phyloP scores from a whole-genome alignment of 2,113 vertebrate species.

The Gymnarchus niloticus region DNA sequence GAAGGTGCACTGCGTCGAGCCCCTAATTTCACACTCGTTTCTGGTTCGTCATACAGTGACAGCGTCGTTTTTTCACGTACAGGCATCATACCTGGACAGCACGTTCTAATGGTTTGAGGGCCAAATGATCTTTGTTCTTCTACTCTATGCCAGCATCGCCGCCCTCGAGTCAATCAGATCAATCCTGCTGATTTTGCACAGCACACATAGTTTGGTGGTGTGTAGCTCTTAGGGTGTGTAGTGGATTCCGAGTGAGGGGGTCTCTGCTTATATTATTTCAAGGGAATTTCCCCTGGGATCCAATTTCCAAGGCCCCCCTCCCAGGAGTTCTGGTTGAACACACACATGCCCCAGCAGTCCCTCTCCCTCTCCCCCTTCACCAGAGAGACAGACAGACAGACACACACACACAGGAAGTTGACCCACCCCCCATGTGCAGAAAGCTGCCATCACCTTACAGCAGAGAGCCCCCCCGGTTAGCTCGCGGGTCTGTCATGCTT shows the following conservation, averaged over 20 bases:
- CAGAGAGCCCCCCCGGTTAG: neutral
- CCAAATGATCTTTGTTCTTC: neutral
- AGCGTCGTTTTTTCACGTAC: neutral
- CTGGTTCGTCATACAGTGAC: neutral
- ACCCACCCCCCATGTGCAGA: neutral
- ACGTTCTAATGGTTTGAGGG: neutral
- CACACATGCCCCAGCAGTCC: constrained; percentile 38
- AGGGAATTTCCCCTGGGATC: constrained; percentile 39
- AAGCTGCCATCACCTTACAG: constrained; percentile 23
- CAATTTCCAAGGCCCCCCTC: constrained; percentile 56
- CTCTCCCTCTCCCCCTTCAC: constrained; percentile 5
- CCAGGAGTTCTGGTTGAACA: constrained; percentile 37
- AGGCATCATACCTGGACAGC: neutral
- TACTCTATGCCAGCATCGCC: neutral
- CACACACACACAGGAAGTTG: constrained; percentile 9
- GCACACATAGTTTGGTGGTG: neutral
- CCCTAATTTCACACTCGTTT: neutral
- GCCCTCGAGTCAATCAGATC: neutral
- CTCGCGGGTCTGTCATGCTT: constrained; percentile 44
- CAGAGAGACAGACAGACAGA: constrained; percentile 33
- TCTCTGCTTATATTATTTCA: constrained; percentile 15
- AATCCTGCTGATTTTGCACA: neutral
- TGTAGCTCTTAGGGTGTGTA: neutral
- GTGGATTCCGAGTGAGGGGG: constrained; percentile 5
- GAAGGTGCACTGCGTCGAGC: neutral